A percentile compares a stretch with the other conserved stretches of the same genome.
Conservation (phyloP, 2,113 vertebrate genomes). For the Trochalopteron elliotii region DNA sequence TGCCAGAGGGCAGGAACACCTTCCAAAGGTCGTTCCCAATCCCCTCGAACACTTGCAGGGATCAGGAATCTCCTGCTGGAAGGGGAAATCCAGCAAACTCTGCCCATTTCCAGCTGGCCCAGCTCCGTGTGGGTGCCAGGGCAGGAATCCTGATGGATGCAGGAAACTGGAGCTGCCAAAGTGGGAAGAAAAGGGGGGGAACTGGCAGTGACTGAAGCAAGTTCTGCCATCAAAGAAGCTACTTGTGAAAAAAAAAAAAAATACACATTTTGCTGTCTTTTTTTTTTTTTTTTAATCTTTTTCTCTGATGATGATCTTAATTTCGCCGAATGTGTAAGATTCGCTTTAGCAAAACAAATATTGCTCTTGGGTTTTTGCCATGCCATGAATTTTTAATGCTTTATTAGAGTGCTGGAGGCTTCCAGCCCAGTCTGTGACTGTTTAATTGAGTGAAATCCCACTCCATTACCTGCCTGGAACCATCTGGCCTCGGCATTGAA, state of each 20-base stretch:
- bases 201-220: not conserved
- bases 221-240: not conserved
- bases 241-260: constrained; percentile 39
- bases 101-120: not conserved
- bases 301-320: not conserved
- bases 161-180: not conserved
- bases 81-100: accelerated
- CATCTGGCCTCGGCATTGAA: not conserved
- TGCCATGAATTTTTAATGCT: constrained; percentile 25
- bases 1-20: not conserved
- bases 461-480: not conserved
- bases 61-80: not conserved
- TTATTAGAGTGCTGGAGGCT: not conserved
- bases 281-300: not conserved
- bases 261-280: not conserved
- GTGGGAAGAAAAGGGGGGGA: not conserved
- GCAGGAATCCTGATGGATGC: not conserved
- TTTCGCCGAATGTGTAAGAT: constrained; percentile 11
- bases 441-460: not conserved
- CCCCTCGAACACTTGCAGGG: accelerated
- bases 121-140: accelerated
- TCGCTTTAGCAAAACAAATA: constrained; percentile 48
- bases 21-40: not conserved
- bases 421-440: not conserved
- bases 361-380: constrained; percentile 28